Evolutionary conservation across 1,140 invertebrate species (phyloP).

Genomic region (Anagrus nilaparvatae): DNA sequence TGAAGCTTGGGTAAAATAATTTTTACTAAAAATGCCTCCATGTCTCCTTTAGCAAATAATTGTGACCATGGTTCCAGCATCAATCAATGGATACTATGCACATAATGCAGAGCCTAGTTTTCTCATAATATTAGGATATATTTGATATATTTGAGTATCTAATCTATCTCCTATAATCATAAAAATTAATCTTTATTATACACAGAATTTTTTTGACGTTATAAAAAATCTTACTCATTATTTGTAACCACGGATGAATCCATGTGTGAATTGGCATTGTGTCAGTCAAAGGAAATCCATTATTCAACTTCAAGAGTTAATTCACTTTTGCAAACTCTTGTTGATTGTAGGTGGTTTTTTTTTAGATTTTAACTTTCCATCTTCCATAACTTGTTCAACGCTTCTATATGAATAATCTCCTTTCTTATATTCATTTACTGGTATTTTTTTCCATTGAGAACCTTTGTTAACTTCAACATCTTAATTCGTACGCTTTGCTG

Average conservation of each 20-base stretch:
- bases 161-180: slow-evolving; percentile 46
- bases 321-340: slow-evolving; percentile 70
- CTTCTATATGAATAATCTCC: slow-evolving; percentile 77
- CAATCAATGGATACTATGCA: slow-evolving; percentile 86
- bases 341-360: slow-evolving; percentile 32
- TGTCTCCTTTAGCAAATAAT: slow-evolving; percentile 71
- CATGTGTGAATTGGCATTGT: slow-evolving; percentile 90
- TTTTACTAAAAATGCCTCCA: slow-evolving; percentile 76
- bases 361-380: slow-evolving; percentile 59
- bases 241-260: slow-evolving; percentile 90
- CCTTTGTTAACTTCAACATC: slow-evolving; percentile 45
- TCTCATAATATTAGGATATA: slow-evolving; percentile 87
- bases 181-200: slow-evolving; percentile 4
- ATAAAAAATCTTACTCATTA: slow-evolving; percentile 47
- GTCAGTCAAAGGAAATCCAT: slow-evolving; percentile 92
- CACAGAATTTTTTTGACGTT: neutral
- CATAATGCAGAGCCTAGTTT: slow-evolving; percentile 80
- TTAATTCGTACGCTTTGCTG: slow-evolving; percentile 49
- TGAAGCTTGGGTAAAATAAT: slow-evolving; percentile 89
- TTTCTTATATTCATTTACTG: slow-evolving; percentile 51
- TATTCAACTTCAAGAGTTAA: slow-evolving; percentile 70
- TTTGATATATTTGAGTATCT: slow-evolving; percentile 62
- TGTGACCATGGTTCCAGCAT: slow-evolving; percentile 87
- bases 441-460: slow-evolving; percentile 52
- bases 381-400: slow-evolving; percentile 86